Conservation (phyloP, 2,113 vertebrate genomes). For the Microcebus lehilahytsara region DNA sequence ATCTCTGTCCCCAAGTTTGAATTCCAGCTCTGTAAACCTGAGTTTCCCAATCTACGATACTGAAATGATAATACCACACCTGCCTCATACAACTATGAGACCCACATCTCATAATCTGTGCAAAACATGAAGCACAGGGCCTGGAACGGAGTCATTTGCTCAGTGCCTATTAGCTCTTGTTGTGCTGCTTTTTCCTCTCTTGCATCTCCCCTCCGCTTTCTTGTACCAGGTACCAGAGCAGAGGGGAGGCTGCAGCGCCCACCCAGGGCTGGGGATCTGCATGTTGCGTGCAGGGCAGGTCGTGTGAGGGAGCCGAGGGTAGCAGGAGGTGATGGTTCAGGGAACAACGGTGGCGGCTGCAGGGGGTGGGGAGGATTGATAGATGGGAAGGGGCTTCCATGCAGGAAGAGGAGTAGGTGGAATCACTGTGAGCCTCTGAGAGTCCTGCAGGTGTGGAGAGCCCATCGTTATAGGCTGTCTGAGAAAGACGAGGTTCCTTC, state of each 20-base stretch:
- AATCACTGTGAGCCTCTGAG: background rate
- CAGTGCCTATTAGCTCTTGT: background rate
- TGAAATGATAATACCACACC: background rate
- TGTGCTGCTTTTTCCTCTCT: rapidly evolving
- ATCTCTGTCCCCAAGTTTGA: background rate
- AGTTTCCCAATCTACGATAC: background rate
- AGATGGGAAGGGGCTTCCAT: rapidly evolving
- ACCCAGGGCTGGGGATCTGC: background rate
- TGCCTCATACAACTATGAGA: background rate
- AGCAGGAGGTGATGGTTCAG: too few species aligned
- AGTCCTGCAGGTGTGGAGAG: too few species aligned
- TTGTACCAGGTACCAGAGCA: background rate
- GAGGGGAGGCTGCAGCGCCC: background rate
- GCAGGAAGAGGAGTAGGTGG: background rate
- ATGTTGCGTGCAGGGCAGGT: too few species aligned
- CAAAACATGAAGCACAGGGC: background rate
- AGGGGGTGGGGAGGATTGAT: rapidly evolving
- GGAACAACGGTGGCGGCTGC: too few species aligned
- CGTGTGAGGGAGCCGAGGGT: rapidly evolving
- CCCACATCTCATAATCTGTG: background rate
- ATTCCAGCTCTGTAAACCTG: background rate
- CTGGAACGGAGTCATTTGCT: background rate
- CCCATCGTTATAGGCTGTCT: background rate
- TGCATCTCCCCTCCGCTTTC: background rate
- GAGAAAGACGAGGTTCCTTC: background rate